Evolutionary conservation across 2,888 invertebrate species (phyloP).

Genomic region (Stictocephala bisonia): DNA sequence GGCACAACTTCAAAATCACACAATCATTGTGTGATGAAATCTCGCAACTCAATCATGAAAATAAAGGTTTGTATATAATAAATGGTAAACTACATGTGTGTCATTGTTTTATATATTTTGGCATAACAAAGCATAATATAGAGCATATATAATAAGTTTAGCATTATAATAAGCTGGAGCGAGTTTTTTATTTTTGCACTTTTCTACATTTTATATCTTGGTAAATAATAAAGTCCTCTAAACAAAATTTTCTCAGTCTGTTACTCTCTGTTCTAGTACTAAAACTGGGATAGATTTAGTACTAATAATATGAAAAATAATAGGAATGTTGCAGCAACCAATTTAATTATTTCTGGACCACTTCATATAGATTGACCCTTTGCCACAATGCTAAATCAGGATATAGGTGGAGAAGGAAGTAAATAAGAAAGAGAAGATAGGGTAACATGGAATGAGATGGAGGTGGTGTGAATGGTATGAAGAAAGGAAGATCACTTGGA

Average conservation of each 20-base stretch:
- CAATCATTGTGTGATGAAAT: conserved; percentile 24
- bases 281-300: conserved; percentile 11
- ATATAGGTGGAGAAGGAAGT: no score
- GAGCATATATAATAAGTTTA: neutral
- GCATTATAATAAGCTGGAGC: neutral
- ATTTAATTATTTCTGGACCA: no score
- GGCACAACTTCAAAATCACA: conserved; percentile 7
- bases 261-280: conserved; percentile 1
- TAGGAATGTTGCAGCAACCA: no score
- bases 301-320: no score
- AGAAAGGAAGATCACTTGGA: no score
- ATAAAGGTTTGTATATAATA: neutral
- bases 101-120: neutral
- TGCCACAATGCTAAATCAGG: no score
- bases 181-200: neutral
- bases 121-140: neutral
- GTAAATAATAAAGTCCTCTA: conserved; percentile 4
- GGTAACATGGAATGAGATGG: no score
- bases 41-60: neutral
- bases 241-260: conserved; percentile 1
- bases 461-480: no score
- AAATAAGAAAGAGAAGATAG: no score
- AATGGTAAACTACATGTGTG: neutral
- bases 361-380: no score
- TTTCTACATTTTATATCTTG: conserved; percentile 9